These are phyloP conservation scores for Aphis gossypii DNA, from an alignment of 1,140 invertebrate genomes.

Conservation along the genomic window DNA sequence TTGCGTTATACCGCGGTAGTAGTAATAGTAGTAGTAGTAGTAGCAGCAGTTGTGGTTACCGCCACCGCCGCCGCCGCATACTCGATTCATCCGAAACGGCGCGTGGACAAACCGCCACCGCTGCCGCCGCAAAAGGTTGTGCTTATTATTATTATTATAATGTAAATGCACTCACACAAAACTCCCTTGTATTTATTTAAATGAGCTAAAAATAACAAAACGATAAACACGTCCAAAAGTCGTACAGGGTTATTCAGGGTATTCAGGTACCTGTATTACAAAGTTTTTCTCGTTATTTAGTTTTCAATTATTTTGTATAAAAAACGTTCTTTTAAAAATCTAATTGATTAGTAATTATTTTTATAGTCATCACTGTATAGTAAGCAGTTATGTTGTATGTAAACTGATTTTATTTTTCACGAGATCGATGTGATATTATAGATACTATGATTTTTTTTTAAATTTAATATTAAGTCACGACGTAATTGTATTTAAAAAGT, in stretches of 20 bases:
- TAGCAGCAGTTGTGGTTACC: not conserved
- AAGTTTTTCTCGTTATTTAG: not conserved
- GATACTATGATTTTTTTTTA: not conserved
- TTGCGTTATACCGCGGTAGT: not conserved
- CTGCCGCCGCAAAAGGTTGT: not conserved
- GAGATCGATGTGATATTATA: not conserved
- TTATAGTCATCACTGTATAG: not conserved
- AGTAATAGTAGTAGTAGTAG: not conserved
- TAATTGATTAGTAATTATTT: not conserved
- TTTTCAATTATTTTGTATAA: not conserved
- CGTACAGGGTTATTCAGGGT: not conserved
- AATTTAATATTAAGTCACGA: not conserved
- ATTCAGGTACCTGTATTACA: not conserved
- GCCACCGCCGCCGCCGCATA: not conserved
- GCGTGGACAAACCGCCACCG: conserved; percentile 24
- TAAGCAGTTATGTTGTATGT: not conserved
- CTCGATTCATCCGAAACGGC: not conserved
- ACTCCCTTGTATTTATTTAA: not conserved
- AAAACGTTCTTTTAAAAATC: not conserved
- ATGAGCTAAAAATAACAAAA: not conserved
- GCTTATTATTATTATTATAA: not conserved
- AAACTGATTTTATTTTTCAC: not conserved
- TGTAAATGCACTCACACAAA: not conserved
- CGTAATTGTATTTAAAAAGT: not conserved
- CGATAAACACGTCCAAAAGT: not conserved